These are phyloP conservation scores for Panagrolaimus sp. DNA, from an alignment of 1,140 invertebrate genomes.

Conservation along the genomic window DNA sequence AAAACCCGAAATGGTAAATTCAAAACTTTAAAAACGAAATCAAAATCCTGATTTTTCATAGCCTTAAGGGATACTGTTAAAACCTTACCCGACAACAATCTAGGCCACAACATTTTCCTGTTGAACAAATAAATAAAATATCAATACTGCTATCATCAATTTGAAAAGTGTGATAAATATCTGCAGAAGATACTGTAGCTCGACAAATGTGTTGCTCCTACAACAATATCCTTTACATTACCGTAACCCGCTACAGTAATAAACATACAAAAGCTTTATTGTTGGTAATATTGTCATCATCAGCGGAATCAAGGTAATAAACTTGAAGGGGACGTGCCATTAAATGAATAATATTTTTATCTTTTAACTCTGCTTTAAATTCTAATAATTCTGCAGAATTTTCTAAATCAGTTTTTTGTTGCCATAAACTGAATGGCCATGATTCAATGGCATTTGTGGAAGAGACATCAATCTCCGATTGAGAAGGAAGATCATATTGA, in stretches of 20 bases:
- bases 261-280: not conserved
- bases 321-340: conserved; percentile 6
- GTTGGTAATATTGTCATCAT: conserved; percentile 8
- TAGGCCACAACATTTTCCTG: not conserved
- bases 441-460: too few species aligned
- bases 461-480: too few species aligned
- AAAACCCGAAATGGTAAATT: too few species aligned
- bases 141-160: not conserved
- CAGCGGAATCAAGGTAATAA: not conserved
- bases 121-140: conserved; percentile 3
- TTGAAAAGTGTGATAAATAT: conserved; percentile 11
- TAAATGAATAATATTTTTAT: conserved; percentile 1
- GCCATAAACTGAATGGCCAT: too few species aligned
- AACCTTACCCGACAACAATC: conserved; percentile 9
- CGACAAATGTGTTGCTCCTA: not conserved
- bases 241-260: too few species aligned
- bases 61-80: not conserved
- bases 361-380: too few species aligned
- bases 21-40: too few species aligned
- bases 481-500: too few species aligned
- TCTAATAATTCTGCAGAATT: too few species aligned
- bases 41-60: too few species aligned
- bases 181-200: not conserved
- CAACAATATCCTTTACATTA: too few species aligned
- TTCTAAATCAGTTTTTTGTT: too few species aligned